A percentile compares a stretch with the other conserved stretches of the same genome.
Conservation (phyloP, 2,888 invertebrate genomes). For the Allolobophora icterica region DNA sequence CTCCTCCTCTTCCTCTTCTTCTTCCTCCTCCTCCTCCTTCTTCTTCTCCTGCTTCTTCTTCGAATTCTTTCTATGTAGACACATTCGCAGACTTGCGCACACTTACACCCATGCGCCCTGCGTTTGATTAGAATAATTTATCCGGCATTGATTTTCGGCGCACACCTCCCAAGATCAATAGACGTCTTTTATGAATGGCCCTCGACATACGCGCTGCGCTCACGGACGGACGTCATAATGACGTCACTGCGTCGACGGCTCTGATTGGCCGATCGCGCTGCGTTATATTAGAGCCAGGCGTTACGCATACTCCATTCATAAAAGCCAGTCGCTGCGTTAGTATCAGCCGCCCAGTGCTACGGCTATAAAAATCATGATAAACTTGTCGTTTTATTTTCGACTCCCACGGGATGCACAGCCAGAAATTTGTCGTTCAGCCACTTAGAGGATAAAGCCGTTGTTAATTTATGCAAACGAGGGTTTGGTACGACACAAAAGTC, state of each 20-base stretch:
- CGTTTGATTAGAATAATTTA: conserved; percentile 17
- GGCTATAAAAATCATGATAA: not conserved
- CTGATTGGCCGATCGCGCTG: not conserved
- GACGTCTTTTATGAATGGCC: conserved; percentile 19
- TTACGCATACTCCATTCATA: conserved; percentile 26
- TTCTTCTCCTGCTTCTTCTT: too few species aligned
- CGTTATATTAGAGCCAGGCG: not conserved
- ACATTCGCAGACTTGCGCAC: not conserved
- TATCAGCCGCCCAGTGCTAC: not conserved
- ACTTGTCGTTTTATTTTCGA: not conserved
- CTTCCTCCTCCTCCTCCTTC: too few species aligned
- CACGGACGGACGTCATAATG: conserved; percentile 13
- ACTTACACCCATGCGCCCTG: not conserved
- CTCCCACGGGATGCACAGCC: not conserved
- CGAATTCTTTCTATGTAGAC: not conserved
- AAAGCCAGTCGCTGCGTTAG: not conserved
- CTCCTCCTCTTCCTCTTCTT: too few species aligned
- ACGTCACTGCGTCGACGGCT: conserved; percentile 20
- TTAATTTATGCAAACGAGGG: not conserved
- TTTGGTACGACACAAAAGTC: not conserved
- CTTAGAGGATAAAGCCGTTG: not conserved
- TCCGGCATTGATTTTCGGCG: not conserved
- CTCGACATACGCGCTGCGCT: not conserved
- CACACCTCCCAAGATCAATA: conserved; percentile 21
- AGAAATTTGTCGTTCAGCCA: not conserved